phyloP scores from a whole-genome alignment of 2,797 vertebrate species.

The Sternarchorhynchus goeldii region DNA sequence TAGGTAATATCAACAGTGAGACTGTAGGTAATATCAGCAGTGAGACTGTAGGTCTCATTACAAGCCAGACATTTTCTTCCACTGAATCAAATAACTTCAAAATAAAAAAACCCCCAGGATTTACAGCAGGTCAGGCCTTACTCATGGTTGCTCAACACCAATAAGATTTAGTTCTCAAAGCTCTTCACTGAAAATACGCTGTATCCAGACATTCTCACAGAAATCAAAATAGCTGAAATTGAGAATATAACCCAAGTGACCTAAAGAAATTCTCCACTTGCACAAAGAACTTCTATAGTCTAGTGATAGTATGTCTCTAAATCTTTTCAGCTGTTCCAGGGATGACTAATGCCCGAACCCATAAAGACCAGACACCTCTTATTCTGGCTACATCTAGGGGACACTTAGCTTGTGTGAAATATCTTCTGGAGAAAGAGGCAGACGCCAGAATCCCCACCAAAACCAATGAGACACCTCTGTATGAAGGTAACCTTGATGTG shows the following conservation, averaged over 20 bases:
- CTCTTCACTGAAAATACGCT: background rate
- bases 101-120: background rate
- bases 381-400: conserved; percentile 20
- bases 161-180: background rate
- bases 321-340: background rate
- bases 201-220: background rate
- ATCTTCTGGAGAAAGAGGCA: conserved; percentile 16
- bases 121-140: background rate
- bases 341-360: conserved; percentile 4
- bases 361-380: conserved; percentile 29
- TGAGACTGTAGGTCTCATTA: background rate
- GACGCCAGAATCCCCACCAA: conserved; percentile 19
- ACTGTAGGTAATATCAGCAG: too few relatives aligned
- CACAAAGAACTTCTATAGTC: background rate
- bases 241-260: background rate
- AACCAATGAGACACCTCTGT: conserved; percentile 27
- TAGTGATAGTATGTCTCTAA: background rate
- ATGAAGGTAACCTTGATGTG: conserved; percentile 14
- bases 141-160: background rate
- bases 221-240: background rate
- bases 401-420: conserved; percentile 18
- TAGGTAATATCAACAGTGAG: too few relatives aligned
- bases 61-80: background rate
- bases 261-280: background rate
- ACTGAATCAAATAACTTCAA: background rate